Percentiles rank a stretch among this genome's conserved stretches.
These are phyloP conservation scores for Illadopsis cleaveri DNA, from an alignment of 2,113 vertebrate genomes.

Conservation along the genomic window DNA sequence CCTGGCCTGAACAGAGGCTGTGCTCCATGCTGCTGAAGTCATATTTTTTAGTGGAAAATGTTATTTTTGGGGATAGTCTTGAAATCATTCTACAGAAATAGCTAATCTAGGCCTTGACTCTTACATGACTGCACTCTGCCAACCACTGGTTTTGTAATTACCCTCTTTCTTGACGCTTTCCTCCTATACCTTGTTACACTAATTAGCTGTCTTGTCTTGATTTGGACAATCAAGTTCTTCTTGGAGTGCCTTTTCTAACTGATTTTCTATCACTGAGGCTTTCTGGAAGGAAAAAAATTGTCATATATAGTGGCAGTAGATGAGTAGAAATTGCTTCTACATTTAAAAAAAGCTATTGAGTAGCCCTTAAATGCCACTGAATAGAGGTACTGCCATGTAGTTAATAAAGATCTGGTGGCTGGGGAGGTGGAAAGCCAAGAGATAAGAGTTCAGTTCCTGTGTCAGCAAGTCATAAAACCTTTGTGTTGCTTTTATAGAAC, in stretches of 20 bases:
- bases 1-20: neutral
- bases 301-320: neutral
- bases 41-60: neutral
- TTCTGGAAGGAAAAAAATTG: neutral
- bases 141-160: neutral
- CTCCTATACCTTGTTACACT: neutral
- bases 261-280: neutral
- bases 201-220: neutral
- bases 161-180: neutral
- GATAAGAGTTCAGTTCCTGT: neutral
- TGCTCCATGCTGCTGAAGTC: neutral
- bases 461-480: neutral
- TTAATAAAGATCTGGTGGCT: neutral
- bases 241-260: neutral
- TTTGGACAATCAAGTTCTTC: neutral
- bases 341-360: neutral
- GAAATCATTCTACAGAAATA: neutral
- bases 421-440: neutral
- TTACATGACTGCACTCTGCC: neutral
- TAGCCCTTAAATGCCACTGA: neutral
- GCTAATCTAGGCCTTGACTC: neutral
- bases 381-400: neutral
- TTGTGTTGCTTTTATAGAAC: neutral
- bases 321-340: neutral
- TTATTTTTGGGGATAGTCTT: neutral